These are phyloP conservation scores for Ophraella communa DNA, from an alignment of 2,888 invertebrate species.

Conservation along the genomic window DNA sequence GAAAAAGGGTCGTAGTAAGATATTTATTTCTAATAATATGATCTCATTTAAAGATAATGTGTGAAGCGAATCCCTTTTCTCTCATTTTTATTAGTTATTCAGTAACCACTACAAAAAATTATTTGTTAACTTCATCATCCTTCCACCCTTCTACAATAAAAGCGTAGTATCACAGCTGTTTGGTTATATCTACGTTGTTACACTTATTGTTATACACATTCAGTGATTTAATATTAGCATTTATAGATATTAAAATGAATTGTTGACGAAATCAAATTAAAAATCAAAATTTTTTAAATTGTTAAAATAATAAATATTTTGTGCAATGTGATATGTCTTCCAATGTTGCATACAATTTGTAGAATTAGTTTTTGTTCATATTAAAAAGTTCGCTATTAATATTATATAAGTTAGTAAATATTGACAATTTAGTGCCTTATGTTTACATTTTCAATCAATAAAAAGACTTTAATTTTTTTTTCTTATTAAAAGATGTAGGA, in stretches of 20 bases:
- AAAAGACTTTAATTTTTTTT: neutral
- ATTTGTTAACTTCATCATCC: too few relatives aligned
- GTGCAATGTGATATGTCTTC: constrained; percentile 8
- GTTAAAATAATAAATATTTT: neutral
- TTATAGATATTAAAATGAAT: neutral
- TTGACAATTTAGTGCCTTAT: constrained; percentile 1
- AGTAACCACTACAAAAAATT: neutral
- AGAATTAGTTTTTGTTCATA: constrained; percentile 1
- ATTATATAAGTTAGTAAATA: neutral
- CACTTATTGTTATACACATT: neutral
- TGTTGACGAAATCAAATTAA: neutral
- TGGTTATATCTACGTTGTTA: neutral
- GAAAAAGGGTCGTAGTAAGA: neutral
- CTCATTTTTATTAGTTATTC: neutral
- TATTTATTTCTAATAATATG: neutral
- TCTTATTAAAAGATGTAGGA: neutral
- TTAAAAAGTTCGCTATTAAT: neutral
- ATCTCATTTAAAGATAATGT: neutral
- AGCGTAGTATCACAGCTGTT: neutral
- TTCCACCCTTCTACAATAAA: neutral
- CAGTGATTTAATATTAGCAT: neutral
- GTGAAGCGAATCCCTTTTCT: neutral
- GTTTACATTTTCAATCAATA: constrained; percentile 4
- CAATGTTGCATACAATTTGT: neutral
- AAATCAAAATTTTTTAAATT: neutral